Evolutionary conservation across 2,888 invertebrate genomes (phyloP), one percentile per base, ranked within the genome.

Genomic region (Drosophila koepferae): DNA sequence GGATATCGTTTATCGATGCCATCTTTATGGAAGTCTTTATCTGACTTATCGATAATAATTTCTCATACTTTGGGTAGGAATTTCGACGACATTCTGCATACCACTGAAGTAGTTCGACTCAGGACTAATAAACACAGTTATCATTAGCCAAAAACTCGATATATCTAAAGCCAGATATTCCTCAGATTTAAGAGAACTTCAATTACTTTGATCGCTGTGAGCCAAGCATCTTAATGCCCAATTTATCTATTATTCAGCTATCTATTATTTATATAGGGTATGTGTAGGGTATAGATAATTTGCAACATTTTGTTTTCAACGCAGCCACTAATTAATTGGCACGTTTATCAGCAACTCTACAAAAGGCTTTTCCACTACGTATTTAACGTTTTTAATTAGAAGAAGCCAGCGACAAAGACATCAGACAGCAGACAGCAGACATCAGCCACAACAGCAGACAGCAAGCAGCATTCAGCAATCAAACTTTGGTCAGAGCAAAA

Each of bases 281-380:
- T 55, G 49, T 65, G 0, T 34, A 49, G 12, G 49, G 49, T 51
- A 41, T 18, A 23, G 46, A 59, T 46, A 28, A 79, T 36, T 46
- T 36, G 58, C 53, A 68, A 54, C 70, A 78, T 77, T 84, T 79
- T 65, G 76, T 71, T 72, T 73, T 60, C 72, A 68, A 63, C 70
- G 51, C 43, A 46, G 56, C 55, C 12, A 65, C 88, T 89, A 87
- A 86, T 89, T 86, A 86, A 89, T 87, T 82, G 85, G 56, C 69
- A 51, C 74, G 64, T 46, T 74, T 51, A 48, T 28, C 61, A 54
- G 10, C 60, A 54, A 65, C 54, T 54, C 55, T 67, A 41, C 54
- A 70, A 70, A 77, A 65, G 77, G 49, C 76, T 67, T 8, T 16
- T 12, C 49, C 28, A 31, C 28, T 36, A 2, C 43, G 55, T 51